Evolutionary conservation across 2,113 vertebrate species (phyloP), one percentile per base, ranked within the genome.

Genomic region (Upupa epops): DNA sequence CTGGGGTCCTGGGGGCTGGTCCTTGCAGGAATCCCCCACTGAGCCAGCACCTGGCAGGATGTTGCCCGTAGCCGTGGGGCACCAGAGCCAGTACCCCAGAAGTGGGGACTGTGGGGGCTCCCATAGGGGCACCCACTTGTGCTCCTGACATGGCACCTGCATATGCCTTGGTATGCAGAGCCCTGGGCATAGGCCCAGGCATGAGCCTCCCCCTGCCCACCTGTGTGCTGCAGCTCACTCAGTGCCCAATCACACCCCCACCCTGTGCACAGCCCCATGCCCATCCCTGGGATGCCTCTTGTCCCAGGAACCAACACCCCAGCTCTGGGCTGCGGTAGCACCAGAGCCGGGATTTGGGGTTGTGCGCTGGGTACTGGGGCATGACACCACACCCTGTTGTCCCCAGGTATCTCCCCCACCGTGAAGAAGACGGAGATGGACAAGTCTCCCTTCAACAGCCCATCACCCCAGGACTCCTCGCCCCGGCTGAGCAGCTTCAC

Each of bases 341-440:
- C 36, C 48, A 26, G 7, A 26, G 37, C 1, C 5, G 2, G 32
- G 22, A 19, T 26, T 48, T 17, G 7, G 42, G 42, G 48, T 21
- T 8, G 31, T 0, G 0, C 1, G 3, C 8, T 3, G 1, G 24
- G 11, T 58, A 61, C 68, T 0, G 0, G 34, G 9, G 8, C 1
- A 9, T 90, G 54, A 92, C 2, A 0, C 34, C 24, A 48, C 2
- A 0, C 45, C 29, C 48, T 0, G 0, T 28, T 72, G 58, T 74
- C 28, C 28, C 17, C 95, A 99, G 99, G 99, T 83, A 97, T 99
- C 89, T 99, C 99, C 89, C 99, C 99, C 55, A 98, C 98, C 1
- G 98, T 99, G 92, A 99, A 99, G 97, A 99, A 99, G 97, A 98
- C 98, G 3, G 99, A 99, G 96, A 98, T 99, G 97, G 99, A 99